Conservation (phyloP, 2,888 invertebrate genomes). For the Elmis aenea region DNA sequence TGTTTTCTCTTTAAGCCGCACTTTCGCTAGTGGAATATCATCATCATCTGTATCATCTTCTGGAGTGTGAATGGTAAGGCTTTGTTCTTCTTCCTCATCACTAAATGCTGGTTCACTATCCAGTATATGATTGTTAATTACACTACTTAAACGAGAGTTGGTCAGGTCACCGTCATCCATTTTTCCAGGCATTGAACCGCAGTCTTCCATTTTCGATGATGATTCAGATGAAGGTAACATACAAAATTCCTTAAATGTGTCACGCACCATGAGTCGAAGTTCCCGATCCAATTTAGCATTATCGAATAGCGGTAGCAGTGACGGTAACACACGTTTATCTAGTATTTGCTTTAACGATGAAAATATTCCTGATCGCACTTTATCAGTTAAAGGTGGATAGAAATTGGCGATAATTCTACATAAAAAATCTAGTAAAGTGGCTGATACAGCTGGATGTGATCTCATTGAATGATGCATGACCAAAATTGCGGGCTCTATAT, state of each 20-base stretch:
- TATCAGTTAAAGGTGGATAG: slow-evolving; percentile 71
- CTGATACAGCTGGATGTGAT: slow-evolving; percentile 86
- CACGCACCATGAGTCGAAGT: slow-evolving; percentile 75
- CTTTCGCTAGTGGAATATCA: slow-evolving; percentile 73
- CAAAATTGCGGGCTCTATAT: slow-evolving; percentile 89
- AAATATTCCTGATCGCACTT: slow-evolving; percentile 76
- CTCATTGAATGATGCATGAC: slow-evolving; percentile 93
- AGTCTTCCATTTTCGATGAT: slow-evolving; percentile 45
- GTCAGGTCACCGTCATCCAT: slow-evolving; percentile 28
- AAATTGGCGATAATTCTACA: slow-evolving; percentile 88
- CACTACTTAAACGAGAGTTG: slow-evolving; percentile 26
- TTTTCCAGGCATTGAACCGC: slow-evolving; percentile 25
- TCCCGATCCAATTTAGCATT: slow-evolving; percentile 83
- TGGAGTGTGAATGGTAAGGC: slow-evolving; percentile 41
- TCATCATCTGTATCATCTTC: slow-evolving; percentile 69
- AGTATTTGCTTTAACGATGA: slow-evolving; percentile 80
- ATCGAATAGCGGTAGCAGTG: slow-evolving; percentile 80
- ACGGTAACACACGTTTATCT: slow-evolving; percentile 87
- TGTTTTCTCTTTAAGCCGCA: slow-evolving; percentile 57
- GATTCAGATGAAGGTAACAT: slow-evolving; percentile 51
- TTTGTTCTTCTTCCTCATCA: slow-evolving; percentile 73
- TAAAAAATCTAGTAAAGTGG: slow-evolving; percentile 84
- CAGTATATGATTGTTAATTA: slow-evolving; percentile 47
- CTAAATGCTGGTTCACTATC: slow-evolving; percentile 74
- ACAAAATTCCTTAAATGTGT: slow-evolving; percentile 90